phyloP scores from a whole-genome alignment of 2,888 invertebrate species.

The Beris morrisii region DNA sequence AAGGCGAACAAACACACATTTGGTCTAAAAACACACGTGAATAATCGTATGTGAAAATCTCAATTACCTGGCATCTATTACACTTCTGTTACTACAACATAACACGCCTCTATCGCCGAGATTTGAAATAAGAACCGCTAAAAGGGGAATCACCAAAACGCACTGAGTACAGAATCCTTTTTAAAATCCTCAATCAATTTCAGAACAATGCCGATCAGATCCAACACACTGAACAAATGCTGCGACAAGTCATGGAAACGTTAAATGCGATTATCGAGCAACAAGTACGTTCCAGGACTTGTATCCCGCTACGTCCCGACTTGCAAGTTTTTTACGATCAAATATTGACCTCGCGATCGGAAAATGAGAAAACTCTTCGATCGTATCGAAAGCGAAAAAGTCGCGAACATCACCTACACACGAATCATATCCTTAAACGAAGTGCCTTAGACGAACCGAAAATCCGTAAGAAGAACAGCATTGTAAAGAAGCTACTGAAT shows the following conservation, averaged over 20 bases:
- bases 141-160: too few relatives aligned
- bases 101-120: too few relatives aligned
- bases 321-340: slow-evolving; percentile 49
- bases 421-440: not conserved
- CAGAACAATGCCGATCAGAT: slow-evolving; percentile 42
- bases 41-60: too few relatives aligned
- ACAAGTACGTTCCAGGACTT: slow-evolving; percentile 47
- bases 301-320: slow-evolving; percentile 49
- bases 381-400: not conserved
- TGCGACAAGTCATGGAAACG: slow-evolving; percentile 47
- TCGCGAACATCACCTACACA: not conserved
- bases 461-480: slow-evolving; percentile 46
- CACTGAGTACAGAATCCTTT: too few relatives aligned
- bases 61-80: not conserved
- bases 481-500: slow-evolving; percentile 50
- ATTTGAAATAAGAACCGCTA: too few relatives aligned
- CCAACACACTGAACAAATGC: slow-evolving; percentile 46
- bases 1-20: too few relatives aligned
- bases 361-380: slow-evolving; percentile 18
- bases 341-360: slow-evolving; percentile 38
- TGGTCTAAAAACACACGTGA: too few relatives aligned
- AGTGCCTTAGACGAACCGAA: slow-evolving; percentile 30
- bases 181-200: slow-evolving; percentile 7
- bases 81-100: not conserved
- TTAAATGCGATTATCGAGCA: slow-evolving; percentile 51